Percentiles rank a stretch among this genome's conserved stretches.
phyloP scores from a whole-genome alignment of 2,888 invertebrate species.

The Chloromyia formosa region DNA sequence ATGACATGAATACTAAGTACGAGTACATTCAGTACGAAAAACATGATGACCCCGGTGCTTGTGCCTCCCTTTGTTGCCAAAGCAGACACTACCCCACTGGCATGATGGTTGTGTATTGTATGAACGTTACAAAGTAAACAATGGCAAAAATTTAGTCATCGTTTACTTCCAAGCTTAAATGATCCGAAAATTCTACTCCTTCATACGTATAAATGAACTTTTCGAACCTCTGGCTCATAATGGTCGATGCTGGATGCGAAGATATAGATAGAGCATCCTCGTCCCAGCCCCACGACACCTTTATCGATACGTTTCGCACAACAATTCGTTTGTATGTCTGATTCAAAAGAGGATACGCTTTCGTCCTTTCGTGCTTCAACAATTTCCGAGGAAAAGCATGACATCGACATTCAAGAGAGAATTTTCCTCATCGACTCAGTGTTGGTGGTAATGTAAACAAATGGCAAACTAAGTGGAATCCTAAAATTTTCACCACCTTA shows the following conservation, averaged over 20 bases:
- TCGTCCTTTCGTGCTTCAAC: too few species aligned
- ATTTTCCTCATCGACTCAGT: slow-evolving; percentile 14
- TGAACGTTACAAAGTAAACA: slow-evolving; percentile 31
- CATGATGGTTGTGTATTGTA: background rate
- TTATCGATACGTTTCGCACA: too few species aligned
- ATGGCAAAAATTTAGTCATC: slow-evolving; percentile 37
- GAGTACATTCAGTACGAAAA: slow-evolving; percentile 24
- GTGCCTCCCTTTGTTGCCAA: too few species aligned
- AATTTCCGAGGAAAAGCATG: background rate
- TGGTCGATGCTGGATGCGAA: too few species aligned
- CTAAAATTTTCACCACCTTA: slow-evolving; percentile 53
- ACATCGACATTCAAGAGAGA: slow-evolving; percentile 43
- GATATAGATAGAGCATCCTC: too few species aligned
- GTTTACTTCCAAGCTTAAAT: slow-evolving; percentile 38
- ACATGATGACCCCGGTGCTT: background rate
- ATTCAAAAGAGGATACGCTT: too few species aligned
- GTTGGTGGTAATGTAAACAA: slow-evolving; percentile 33
- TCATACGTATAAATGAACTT: background rate
- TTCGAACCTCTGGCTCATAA: background rate
- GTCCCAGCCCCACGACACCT: too few species aligned
- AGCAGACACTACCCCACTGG: background rate
- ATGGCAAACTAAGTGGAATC: slow-evolving; percentile 36
- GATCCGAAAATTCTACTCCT: slow-evolving; percentile 33
- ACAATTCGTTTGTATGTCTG: too few species aligned
- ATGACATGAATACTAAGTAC: slow-evolving; percentile 34